Conservation (phyloP, 1,140 invertebrate genomes). For the Scaptomyza hsui region DNA sequence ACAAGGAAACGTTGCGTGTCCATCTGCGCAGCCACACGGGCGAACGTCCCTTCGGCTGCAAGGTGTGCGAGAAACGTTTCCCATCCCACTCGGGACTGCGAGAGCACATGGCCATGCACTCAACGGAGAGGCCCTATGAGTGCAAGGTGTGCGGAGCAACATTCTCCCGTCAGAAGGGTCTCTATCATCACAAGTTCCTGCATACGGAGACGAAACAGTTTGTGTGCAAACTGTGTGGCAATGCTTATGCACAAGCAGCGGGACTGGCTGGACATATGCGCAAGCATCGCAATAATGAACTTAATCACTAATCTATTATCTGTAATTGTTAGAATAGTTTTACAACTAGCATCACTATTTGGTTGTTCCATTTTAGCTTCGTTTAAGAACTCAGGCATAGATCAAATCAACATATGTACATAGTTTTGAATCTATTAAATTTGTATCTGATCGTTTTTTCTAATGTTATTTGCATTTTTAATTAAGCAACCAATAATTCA, state of each 20-base stretch:
- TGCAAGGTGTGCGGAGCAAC: conserved; percentile 90
- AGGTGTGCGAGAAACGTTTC: conserved; percentile 90
- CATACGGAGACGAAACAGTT: conserved; percentile 76
- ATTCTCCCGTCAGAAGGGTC: conserved; percentile 93
- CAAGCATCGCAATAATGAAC: conserved; percentile 82
- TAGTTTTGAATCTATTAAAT: conserved; percentile 6
- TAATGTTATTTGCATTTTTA: conserved; percentile 5
- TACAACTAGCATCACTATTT: conserved; percentile 23
- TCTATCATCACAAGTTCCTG: conserved; percentile 79
- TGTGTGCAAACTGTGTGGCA: conserved; percentile 75
- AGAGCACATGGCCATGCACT: conserved; percentile 89
- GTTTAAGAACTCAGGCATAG: conserved; percentile 67
- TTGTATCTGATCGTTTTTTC: conserved; percentile 22
- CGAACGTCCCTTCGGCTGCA: conserved; percentile 91
- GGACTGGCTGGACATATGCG: conserved; percentile 83
- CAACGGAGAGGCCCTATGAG: conserved; percentile 90
- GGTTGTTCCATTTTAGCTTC: conserved; percentile 22
- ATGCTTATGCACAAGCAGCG: conserved; percentile 77
- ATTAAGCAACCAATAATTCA: background rate
- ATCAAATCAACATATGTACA: conserved; percentile 2
- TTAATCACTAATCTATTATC: conserved; percentile 39
- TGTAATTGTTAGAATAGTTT: conserved; percentile 25
- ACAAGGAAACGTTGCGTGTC: conserved; percentile 94
- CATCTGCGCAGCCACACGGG: conserved; percentile 93
- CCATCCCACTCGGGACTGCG: conserved; percentile 86